Conservation (phyloP, 2,797 vertebrate species). For the Chloroceryle inda region DNA sequence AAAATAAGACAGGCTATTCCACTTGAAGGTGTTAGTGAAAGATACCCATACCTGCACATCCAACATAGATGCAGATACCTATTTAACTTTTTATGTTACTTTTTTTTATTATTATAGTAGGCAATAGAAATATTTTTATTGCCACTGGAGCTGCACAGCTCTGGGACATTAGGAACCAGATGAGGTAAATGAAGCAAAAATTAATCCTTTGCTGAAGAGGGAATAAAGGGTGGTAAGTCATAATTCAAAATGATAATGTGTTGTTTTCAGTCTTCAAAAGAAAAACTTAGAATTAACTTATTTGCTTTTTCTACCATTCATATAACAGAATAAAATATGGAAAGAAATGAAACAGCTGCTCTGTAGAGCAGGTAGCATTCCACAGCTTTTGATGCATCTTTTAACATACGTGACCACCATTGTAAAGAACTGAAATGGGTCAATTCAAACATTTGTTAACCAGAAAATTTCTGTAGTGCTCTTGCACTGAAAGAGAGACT, state of each 20-base stretch:
- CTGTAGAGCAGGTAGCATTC: background rate
- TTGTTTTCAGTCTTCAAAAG: background rate
- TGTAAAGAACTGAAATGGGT: background rate
- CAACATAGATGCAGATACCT: background rate
- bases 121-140: slow-evolving; percentile 12
- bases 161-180: background rate
- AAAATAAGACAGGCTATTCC: background rate
- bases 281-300: background rate
- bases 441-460: background rate
- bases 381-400: background rate
- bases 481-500: background rate
- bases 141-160: background rate
- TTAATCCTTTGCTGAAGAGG: background rate
- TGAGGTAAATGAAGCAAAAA: slow-evolving; percentile 8
- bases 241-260: background rate
- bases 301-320: background rate
- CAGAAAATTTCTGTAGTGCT: background rate
- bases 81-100: background rate
- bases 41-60: background rate
- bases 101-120: background rate
- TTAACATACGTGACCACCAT: background rate
- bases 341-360: background rate
- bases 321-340: background rate
- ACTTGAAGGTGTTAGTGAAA: background rate
- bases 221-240: background rate